Base-by-base conservation (phyloP, 1,140 invertebrate genomes). In the Drosophila sp. region DNA sequence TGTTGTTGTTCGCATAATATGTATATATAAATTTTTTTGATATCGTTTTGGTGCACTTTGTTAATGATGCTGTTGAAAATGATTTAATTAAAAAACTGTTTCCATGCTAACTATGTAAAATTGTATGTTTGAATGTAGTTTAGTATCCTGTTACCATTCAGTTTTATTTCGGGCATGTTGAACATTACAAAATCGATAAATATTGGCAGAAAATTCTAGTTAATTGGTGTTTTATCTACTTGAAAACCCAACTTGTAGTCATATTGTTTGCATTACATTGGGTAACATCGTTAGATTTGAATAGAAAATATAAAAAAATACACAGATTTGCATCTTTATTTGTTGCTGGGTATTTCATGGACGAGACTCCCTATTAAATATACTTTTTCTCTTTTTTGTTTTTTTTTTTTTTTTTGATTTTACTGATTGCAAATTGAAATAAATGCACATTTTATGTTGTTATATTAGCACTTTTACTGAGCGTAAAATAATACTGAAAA, bases 51-150 rank as follows among this genome's bases (percentile, higher is more conserved):
- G 27, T 17, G 56, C 67, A 72, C 54, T 81, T 79, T 77, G 79
- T 76, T 82, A 87, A 87, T 87, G 76, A 71, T 66, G 55, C 65
- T 71, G 70, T 83, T 73, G 62, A 72, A 77, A 77, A 70, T 74
- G 61, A 77, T 83, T 83, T 73, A 83, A 87, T 87, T 87, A 79
- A 67, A 79, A 65, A 76, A 66, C 29, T 38, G 27, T 44, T 54
- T 56, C 23, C 38, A 47, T 56, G 56, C 58, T 70, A 58, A 65
- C 6, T 33, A 57, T 58, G 38, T 17, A 35, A 64, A 69, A 62
- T 70, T 27, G 56, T 64, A 67, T 64, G 47, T 33, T 54, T 38
- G 54, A 68, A 63, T 64, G 57, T 40, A 66, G 10, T 33, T 44
- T n/a, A 55, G 44, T 50, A 27, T 8, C 44, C 44, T 50, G 23